These are phyloP conservation scores for Cosmia trapezina DNA, from an alignment of 2,888 invertebrate species.

Conservation along the genomic window DNA sequence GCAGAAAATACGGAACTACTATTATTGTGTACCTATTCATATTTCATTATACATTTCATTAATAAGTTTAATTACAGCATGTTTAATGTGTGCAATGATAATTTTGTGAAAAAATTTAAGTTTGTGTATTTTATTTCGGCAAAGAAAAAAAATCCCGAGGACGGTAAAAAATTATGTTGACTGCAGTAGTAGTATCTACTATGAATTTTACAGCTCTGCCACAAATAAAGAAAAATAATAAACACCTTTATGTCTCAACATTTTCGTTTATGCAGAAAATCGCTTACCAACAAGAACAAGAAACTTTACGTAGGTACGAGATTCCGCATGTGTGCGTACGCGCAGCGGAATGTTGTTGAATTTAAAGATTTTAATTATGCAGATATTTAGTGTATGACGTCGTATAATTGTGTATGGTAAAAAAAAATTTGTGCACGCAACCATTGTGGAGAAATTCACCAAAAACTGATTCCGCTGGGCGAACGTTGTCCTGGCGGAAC, in stretches of 20 bases:
- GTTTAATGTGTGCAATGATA: background rate
- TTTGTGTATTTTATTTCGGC: constrained; percentile 16
- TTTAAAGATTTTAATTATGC: no score
- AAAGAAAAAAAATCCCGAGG: background rate
- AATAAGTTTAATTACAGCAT: background rate
- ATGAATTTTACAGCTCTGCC: background rate
- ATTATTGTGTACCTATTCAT: background rate
- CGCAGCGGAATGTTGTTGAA: no score
- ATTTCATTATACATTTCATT: constrained; percentile 6
- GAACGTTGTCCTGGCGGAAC: no score
- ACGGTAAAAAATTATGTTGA: background rate
- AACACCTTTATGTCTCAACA: background rate
- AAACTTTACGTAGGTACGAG: background rate
- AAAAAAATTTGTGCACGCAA: no score
- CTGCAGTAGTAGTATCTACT: background rate
- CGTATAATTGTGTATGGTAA: no score
- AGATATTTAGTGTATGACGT: no score
- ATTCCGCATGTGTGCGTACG: no score
- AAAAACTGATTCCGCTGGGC: no score
- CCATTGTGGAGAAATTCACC: no score
- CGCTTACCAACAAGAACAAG: background rate
- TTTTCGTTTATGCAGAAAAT: background rate
- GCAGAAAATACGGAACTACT: constrained; percentile 22
- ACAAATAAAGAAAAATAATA: background rate
- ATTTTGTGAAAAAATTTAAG: background rate